phyloP scores from a whole-genome alignment of 2,797 vertebrate species.

The Pseudomugil tenellus region DNA sequence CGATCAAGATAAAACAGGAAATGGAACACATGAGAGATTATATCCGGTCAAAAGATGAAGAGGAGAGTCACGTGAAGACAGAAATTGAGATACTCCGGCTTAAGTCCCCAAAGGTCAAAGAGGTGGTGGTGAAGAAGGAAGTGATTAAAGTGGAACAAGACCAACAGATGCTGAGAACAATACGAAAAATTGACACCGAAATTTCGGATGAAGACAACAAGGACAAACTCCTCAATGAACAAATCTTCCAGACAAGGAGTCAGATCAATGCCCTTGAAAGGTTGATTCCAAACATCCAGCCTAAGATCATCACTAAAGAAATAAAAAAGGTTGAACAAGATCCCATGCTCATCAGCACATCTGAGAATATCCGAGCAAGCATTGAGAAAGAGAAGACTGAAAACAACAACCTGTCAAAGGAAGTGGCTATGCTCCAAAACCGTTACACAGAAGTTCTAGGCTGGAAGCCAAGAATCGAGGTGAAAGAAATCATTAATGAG shows the following conservation, averaged over 20 bases:
- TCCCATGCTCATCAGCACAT: constrained; percentile 86
- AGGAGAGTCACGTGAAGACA: constrained; percentile 83
- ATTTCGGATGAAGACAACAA: constrained; percentile 85
- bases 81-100: constrained; percentile 88
- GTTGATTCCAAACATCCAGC: constrained; percentile 87
- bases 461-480: constrained; percentile 86
- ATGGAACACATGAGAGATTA: constrained; percentile 82
- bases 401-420: constrained; percentile 75
- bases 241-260: constrained; percentile 83
- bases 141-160: constrained; percentile 91
- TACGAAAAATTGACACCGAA: constrained; percentile 82
- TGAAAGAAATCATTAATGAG: constrained; percentile 93
- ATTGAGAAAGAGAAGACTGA: constrained; percentile 84
- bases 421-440: constrained; percentile 82
- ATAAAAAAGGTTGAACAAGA: constrained; percentile 92
- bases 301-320: constrained; percentile 93
- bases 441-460: constrained; percentile 77
- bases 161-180: constrained; percentile 88
- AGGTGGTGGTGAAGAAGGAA: constrained; percentile 92
- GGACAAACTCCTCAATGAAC: constrained; percentile 81
- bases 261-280: constrained; percentile 88
- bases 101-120: constrained; percentile 86
- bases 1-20: constrained; percentile 82
- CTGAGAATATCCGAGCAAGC: constrained; percentile 75
- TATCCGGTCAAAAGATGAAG: constrained; percentile 71